Evolutionary conservation across 23 tunicate species (phyloP).

Genomic region (Ascidia mentula): DNA sequence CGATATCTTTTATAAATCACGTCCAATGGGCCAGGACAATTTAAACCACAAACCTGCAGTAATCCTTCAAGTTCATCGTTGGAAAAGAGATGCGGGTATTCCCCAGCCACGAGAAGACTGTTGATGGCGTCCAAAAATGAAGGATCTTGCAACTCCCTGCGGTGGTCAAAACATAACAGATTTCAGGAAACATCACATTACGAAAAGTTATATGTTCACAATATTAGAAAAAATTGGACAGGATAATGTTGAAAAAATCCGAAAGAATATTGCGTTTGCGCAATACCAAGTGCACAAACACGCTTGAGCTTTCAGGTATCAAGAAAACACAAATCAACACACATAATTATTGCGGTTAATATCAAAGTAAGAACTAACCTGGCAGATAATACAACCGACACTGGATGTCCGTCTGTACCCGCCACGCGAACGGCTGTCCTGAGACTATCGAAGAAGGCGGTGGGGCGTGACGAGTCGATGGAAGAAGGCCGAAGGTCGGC

Average conservation of each 20-base stretch:
- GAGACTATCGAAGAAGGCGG: constrained; percentile 88
- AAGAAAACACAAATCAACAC: neutral
- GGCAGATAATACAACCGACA: constrained; percentile 77
- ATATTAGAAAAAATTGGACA: too few species aligned
- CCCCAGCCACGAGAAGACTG: constrained; percentile 94
- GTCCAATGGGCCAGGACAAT: too few species aligned
- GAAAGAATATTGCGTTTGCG: too few species aligned
- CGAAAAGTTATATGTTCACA: too few species aligned
- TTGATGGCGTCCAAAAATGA: constrained; percentile 79
- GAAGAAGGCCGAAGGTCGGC: constrained; percentile 66
- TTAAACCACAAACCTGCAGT: constrained; percentile 61
- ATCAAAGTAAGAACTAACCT: too few species aligned
- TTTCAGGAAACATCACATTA: too few species aligned
- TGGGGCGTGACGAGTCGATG: constrained; percentile 82
- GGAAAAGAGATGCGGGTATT: constrained; percentile 89
- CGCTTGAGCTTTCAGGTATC: neutral
- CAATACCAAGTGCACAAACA: neutral
- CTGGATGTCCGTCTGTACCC: constrained; percentile 86
- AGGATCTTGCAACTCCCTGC: constrained; percentile 71
- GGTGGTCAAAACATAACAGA: too few species aligned
- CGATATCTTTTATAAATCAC: too few species aligned
- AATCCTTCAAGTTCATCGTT: constrained; percentile 92
- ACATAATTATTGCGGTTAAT: too few species aligned
- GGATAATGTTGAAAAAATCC: too few species aligned
- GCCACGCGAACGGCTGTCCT: constrained; percentile 84